Conservation (phyloP, 2,888 invertebrate genomes). For the Zele albiditarsus region DNA sequence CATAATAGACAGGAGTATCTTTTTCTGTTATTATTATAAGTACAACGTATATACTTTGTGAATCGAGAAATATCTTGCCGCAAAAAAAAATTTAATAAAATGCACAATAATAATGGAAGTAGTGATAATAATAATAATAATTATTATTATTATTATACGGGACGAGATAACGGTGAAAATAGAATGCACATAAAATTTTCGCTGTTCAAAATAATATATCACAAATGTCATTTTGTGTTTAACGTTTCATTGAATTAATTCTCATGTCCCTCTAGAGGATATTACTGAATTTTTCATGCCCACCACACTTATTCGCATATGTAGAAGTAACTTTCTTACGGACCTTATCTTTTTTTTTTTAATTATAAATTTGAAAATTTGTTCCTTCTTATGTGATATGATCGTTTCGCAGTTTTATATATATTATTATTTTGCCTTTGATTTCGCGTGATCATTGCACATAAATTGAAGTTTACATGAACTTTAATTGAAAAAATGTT, state of each 20-base stretch:
- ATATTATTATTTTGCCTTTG: no score
- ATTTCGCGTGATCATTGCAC: no score
- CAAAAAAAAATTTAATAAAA: neutral
- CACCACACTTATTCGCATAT: neutral
- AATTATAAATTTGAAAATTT: neutral
- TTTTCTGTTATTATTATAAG: conserved; percentile 27
- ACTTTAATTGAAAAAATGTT: neutral
- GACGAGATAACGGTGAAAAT: no score
- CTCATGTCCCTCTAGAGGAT: neutral
- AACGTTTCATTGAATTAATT: conserved; percentile 26
- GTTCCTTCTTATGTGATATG: no score
- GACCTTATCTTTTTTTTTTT: no score
- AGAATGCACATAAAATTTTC: neutral
- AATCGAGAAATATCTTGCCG: neutral
- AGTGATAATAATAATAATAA: neutral
- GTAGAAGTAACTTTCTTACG: neutral
- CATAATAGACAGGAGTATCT: conserved; percentile 15
- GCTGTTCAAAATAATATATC: neutral
- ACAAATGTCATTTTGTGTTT: conserved; percentile 37
- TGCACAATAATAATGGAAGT: neutral
- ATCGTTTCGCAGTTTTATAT: no score
- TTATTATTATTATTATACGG: no score
- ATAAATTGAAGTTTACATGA: no score
- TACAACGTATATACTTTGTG: conserved; percentile 12
- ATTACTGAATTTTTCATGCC: neutral